Conservation (phyloP, 1,140 invertebrate genomes). For the Drosophila nasuta region DNA sequence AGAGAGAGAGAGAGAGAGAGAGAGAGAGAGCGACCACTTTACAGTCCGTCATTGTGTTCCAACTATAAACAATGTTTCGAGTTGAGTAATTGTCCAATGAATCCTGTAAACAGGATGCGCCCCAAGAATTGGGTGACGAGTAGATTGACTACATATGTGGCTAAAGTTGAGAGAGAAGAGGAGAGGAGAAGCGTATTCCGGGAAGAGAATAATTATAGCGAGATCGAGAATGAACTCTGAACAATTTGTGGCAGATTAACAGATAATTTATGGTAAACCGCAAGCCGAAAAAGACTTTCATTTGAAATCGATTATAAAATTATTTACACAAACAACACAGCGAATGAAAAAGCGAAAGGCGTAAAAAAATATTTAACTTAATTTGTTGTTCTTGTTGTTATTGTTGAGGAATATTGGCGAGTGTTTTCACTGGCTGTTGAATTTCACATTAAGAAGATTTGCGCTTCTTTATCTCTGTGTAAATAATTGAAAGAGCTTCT, state of each 20-base stretch:
- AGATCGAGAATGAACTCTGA: slow-evolving; percentile 25
- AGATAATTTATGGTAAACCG: slow-evolving; percentile 48
- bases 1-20: no score
- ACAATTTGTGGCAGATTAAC: slow-evolving; percentile 41
- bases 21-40: slow-evolving; percentile 41
- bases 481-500: slow-evolving; percentile 57
- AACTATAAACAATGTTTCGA: slow-evolving; percentile 28
- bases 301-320: slow-evolving; percentile 52
- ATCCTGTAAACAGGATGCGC: slow-evolving; percentile 71
- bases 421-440: slow-evolving; percentile 43
- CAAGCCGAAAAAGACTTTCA: slow-evolving; percentile 45
- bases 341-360: slow-evolving; percentile 10
- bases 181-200: neutral
- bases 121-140: slow-evolving; percentile 59
- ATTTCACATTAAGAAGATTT: slow-evolving; percentile 58
- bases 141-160: slow-evolving; percentile 6
- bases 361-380: slow-evolving; percentile 28
- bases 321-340: slow-evolving; percentile 43
- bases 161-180: neutral
- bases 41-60: slow-evolving; percentile 1
- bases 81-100: slow-evolving; percentile 34
- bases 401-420: neutral
- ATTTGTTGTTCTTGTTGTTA: slow-evolving; percentile 24
- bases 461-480: slow-evolving; percentile 56
- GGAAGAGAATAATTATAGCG: slow-evolving; percentile 11